Conservation (phyloP, 2,113 vertebrate species). For the Oryzias melastigma region DNA sequence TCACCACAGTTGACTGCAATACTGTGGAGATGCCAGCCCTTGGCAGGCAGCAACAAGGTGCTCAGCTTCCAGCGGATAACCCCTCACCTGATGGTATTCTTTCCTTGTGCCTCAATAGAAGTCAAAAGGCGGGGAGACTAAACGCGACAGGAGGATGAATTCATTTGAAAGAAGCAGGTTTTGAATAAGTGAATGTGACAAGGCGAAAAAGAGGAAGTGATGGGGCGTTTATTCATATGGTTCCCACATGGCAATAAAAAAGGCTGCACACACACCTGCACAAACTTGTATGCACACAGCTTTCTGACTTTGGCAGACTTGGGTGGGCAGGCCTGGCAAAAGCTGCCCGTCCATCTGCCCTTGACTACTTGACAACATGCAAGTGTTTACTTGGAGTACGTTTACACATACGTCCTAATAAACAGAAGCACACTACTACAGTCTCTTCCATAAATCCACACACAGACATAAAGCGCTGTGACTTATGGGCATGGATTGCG, state of each 20-base stretch:
- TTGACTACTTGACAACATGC: slow-evolving; percentile 56
- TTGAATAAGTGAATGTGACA: slow-evolving; percentile 71
- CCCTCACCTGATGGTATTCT: slow-evolving; percentile 72
- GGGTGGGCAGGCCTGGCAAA: slow-evolving; percentile 61
- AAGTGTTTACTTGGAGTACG: slow-evolving; percentile 33
- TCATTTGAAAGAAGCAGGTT: slow-evolving; percentile 59
- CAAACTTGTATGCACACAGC: slow-evolving; percentile 40
- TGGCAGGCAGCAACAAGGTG: slow-evolving; percentile 51
- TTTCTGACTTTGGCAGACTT: slow-evolving; percentile 62
- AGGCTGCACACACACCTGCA: slow-evolving; percentile 29
- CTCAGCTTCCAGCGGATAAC: slow-evolving; percentile 56
- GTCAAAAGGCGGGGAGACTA: slow-evolving; percentile 31
- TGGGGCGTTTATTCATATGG: slow-evolving; percentile 61
- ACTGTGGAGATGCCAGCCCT: slow-evolving; percentile 50
- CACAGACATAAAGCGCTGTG: slow-evolving; percentile 35
- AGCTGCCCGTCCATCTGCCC: slow-evolving; percentile 73
- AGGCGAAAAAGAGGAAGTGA: slow-evolving; percentile 61
- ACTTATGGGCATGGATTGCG: slow-evolving; percentile 44
- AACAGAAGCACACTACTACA: slow-evolving; percentile 40
- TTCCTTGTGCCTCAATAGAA: slow-evolving; percentile 25
- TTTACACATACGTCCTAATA: slow-evolving; percentile 48
- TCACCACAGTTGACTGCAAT: slow-evolving; percentile 60
- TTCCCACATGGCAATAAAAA: slow-evolving; percentile 60
- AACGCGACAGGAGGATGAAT: slow-evolving; percentile 44
- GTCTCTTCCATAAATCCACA: slow-evolving; percentile 39